These are phyloP conservation scores for Drosophila simulans DNA, from an alignment of 1,140 invertebrate species.

Conservation along the genomic window DNA sequence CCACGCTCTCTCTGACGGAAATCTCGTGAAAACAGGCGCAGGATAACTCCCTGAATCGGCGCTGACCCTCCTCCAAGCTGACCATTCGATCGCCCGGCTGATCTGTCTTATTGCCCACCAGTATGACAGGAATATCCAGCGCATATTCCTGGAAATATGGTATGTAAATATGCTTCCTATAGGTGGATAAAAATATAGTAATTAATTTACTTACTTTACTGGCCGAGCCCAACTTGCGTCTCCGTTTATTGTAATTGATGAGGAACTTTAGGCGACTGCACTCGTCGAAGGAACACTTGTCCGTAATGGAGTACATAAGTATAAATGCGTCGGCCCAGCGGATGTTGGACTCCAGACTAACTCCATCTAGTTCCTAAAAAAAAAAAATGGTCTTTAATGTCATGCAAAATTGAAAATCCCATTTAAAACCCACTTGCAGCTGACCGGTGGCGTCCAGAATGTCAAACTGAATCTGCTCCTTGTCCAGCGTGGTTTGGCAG, in stretches of 20 bases:
- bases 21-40: constrained; percentile 93
- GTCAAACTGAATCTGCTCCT: constrained; percentile 91
- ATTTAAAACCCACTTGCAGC: constrained; percentile 86
- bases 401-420: too few species aligned
- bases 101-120: constrained; percentile 93
- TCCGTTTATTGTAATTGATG: constrained; percentile 91
- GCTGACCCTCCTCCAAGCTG: constrained; percentile 88
- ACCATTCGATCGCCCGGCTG: constrained; percentile 92
- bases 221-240: constrained; percentile 86
- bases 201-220: constrained; percentile 78
- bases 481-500: constrained; percentile 90
- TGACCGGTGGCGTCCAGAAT: constrained; percentile 92
- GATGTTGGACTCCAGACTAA: constrained; percentile 90
- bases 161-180: neutral
- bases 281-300: constrained; percentile 93
- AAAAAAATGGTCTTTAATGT: neutral
- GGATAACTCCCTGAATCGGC: constrained; percentile 90
- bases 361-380: constrained; percentile 87
- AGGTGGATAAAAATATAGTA: too few species aligned
- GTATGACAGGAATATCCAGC: constrained; percentile 89
- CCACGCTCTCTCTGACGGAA: constrained; percentile 92
- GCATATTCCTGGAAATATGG: constrained; percentile 85
- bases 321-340: constrained; percentile 94
- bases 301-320: constrained; percentile 93
- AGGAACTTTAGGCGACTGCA: constrained; percentile 92